Conservation (phyloP, 2,888 invertebrate genomes). For the Mythimna pallens region DNA sequence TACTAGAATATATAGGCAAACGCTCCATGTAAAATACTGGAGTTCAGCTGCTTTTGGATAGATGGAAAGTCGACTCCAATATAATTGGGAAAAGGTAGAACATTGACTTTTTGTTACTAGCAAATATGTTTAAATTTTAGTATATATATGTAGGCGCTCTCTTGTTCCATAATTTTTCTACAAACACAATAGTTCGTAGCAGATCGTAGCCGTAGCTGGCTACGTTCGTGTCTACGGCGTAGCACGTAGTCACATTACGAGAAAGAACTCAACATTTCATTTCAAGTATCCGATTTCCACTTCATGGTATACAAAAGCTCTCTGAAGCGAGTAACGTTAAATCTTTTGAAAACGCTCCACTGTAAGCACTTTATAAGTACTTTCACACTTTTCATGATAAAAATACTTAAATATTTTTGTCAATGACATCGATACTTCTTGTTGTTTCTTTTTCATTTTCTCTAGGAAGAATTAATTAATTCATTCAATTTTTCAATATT, state of each 20-base stretch:
- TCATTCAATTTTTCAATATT: neutral
- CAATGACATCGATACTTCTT: neutral
- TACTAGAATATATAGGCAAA: neutral
- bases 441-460: constrained; percentile 1
- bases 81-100: neutral
- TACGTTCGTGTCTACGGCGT: constrained; percentile 63
- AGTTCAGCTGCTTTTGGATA: neutral
- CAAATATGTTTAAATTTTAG: neutral
- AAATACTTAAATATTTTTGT: constrained; percentile 23
- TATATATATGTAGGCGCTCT: neutral
- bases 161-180: neutral
- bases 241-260: constrained; percentile 62
- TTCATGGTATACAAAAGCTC: constrained; percentile 60
- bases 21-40: neutral
- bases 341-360: constrained; percentile 57
- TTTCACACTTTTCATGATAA: constrained; percentile 43
- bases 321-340: constrained; percentile 52
- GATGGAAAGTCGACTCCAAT: no score
- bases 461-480: no score
- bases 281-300: constrained; percentile 64
- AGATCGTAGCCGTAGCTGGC: constrained; percentile 30
- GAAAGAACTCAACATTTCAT: constrained; percentile 57
- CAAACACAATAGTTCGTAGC: constrained; percentile 25
- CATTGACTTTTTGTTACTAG: neutral
- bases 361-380: constrained; percentile 48